phyloP scores from a whole-genome alignment of 2,888 invertebrate genomes.

The Hartigia nigra region DNA sequence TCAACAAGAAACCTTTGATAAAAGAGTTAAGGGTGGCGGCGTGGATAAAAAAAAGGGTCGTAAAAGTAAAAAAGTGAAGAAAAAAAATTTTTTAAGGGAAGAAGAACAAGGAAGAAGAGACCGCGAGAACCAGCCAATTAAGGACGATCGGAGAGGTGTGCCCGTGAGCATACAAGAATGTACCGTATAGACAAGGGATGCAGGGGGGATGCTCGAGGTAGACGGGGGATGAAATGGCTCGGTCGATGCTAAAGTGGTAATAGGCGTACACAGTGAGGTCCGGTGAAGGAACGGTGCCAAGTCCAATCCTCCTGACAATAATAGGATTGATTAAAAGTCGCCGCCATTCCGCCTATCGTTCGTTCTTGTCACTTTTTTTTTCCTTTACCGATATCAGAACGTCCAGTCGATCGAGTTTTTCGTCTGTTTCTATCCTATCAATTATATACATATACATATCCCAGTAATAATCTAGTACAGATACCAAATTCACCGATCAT shows the following conservation, averaged over 20 bases:
- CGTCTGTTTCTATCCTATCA: background rate
- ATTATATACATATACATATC: background rate
- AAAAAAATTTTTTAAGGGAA: background rate
- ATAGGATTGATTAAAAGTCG: conserved; percentile 56
- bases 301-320: conserved; percentile 50
- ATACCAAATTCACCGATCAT: background rate
- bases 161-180: conserved; percentile 15
- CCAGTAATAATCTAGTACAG: background rate
- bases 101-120: conserved; percentile 16
- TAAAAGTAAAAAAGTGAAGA: too few relatives aligned
- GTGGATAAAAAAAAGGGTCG: too few relatives aligned
- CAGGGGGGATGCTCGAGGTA: conserved; percentile 12
- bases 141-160: conserved; percentile 35
- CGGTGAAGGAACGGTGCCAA: conserved; percentile 40
- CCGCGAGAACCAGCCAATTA: conserved; percentile 44
- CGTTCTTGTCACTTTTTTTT: background rate
- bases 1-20: background rate
- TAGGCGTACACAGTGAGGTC: conserved; percentile 26
- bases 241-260: conserved; percentile 34
- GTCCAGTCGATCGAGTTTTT: background rate
- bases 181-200: conserved; percentile 7
- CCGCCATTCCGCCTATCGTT: conserved; percentile 27
- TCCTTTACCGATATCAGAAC: background rate
- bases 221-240: conserved; percentile 17
- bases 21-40: too few relatives aligned